phyloP scores from a whole-genome alignment of 1,140 invertebrate species.

The Pachyrhynchus sulphureomaculatus region DNA sequence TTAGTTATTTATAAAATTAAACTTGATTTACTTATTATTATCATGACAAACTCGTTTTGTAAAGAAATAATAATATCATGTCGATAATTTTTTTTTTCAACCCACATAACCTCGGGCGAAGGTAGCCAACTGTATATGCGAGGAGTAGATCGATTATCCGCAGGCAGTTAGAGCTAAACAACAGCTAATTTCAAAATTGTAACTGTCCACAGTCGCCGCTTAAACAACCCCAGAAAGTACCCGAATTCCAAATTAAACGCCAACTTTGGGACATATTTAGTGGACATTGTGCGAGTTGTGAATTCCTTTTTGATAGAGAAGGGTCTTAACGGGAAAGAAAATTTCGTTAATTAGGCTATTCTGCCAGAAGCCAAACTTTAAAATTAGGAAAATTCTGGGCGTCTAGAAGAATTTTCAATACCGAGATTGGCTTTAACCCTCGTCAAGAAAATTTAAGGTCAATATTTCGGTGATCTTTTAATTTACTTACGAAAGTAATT shows the following conservation, averaged over 20 bases:
- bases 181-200: slow-evolving; percentile 27
- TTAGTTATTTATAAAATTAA: too few species aligned
- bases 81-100: too few species aligned
- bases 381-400: slow-evolving; percentile 26
- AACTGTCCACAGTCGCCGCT: slow-evolving; percentile 12
- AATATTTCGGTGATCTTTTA: slow-evolving; percentile 23
- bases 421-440: slow-evolving; percentile 16
- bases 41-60: too few species aligned
- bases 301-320: slow-evolving; percentile 32
- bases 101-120: too few species aligned
- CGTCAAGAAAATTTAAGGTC: slow-evolving; percentile 20
- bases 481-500: slow-evolving; percentile 20
- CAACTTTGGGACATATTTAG: slow-evolving; percentile 27
- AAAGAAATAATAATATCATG: too few species aligned
- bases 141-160: background rate
- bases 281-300: slow-evolving; percentile 27
- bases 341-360: slow-evolving; percentile 21
- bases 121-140: background rate
- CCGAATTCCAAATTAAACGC: slow-evolving; percentile 24
- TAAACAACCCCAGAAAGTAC: slow-evolving; percentile 13
- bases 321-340: slow-evolving; percentile 28
- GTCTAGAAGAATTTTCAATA: slow-evolving; percentile 23
- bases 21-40: too few species aligned
- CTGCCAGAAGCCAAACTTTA: slow-evolving; percentile 18
- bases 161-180: slow-evolving; percentile 11